Percentiles rank a stretch among this genome's conserved stretches.
Evolutionary conservation across 2,888 invertebrate genomes (phyloP).

Genomic region (Melikaiella ostensackeni): DNA sequence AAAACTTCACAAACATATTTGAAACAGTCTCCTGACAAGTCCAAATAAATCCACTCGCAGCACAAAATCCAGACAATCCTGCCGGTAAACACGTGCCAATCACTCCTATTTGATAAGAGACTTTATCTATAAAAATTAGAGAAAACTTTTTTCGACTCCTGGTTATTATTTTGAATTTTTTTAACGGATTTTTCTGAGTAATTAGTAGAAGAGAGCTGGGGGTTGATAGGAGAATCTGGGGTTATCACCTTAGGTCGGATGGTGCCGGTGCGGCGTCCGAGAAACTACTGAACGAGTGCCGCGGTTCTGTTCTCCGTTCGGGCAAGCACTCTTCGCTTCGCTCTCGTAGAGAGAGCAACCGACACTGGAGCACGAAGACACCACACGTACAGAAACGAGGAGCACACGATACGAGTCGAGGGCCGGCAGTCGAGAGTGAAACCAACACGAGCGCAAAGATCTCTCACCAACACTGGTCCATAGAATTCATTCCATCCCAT

Average conservation of each 20-base stretch:
- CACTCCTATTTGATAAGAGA: neutral
- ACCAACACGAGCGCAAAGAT: conserved; percentile 63
- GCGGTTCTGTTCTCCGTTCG: conserved; percentile 73
- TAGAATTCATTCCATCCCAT: conserved; percentile 66
- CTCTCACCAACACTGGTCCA: conserved; percentile 62
- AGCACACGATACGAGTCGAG: conserved; percentile 46
- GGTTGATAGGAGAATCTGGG: conserved; percentile 56
- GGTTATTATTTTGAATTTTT: neutral
- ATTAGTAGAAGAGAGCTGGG: conserved; percentile 31
- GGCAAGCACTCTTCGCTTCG: conserved; percentile 68
- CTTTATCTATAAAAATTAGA: neutral
- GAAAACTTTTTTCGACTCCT: neutral
- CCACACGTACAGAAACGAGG: conserved; percentile 57
- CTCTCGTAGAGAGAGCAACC: conserved; percentile 64
- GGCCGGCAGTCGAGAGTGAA: conserved; percentile 66
- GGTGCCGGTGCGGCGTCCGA: conserved; percentile 76
- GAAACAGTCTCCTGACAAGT: neutral
- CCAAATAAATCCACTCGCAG: neutral
- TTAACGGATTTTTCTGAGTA: neutral
- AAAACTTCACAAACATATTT: conserved; percentile 15
- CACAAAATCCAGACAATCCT: neutral
- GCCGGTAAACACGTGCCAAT: neutral
- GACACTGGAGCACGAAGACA: conserved; percentile 61
- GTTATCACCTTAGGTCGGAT: conserved; percentile 72
- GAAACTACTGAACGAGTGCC: conserved; percentile 76